These are phyloP conservation scores for Albula glossodonta DNA, from an alignment of 2,113 vertebrate species.

Conservation along the genomic window DNA sequence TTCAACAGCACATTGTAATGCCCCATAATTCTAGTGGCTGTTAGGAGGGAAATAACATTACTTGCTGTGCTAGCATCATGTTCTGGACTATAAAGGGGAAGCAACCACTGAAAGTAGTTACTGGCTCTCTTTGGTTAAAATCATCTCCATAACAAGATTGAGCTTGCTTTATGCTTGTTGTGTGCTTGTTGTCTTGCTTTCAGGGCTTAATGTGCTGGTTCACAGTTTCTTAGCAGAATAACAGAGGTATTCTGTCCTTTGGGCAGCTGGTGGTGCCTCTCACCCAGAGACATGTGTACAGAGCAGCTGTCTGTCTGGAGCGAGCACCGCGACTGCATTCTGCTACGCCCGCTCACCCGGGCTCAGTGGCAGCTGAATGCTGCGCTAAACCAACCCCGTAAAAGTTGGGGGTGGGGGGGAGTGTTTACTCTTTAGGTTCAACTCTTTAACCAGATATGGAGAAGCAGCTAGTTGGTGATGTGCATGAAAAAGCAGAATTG, in stretches of 20 bases:
- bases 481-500: not conserved
- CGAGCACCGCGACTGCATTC: not conserved
- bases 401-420: not conserved
- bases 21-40: not conserved
- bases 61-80: too few relatives aligned
- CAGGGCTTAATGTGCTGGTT: not conserved
- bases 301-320: not conserved
- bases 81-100: too few relatives aligned
- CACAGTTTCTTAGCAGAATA: not conserved
- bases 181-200: not conserved
- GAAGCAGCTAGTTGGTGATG: not conserved
- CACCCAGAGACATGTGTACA: not conserved
- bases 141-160: too few relatives aligned
- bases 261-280: not conserved
- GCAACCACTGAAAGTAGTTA: too few relatives aligned
- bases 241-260: not conserved
- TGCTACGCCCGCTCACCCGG: too few relatives aligned
- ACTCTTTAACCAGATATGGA: not conserved
- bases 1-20: not conserved
- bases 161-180: not conserved
- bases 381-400: not conserved
- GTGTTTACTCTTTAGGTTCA: not conserved
- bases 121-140: too few relatives aligned
- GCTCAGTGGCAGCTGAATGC: not conserved
- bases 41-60: not conserved